Evolutionary conservation across 1,140 invertebrate genomes (phyloP), one percentile per base, ranked within the genome.

Genomic region (Campoletis sonorensis): DNA sequence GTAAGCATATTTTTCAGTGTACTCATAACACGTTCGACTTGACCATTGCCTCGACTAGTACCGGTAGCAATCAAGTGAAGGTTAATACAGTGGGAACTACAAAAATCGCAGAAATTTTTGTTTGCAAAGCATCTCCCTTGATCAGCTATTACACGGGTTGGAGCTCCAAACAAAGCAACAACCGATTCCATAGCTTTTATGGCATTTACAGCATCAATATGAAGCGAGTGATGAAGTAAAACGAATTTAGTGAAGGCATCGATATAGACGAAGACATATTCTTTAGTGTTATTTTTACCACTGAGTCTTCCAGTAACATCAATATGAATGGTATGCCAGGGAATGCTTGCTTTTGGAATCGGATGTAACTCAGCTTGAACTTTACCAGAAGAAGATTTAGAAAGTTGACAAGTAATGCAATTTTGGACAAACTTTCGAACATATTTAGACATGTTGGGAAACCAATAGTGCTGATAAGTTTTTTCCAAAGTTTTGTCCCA

Each of bases 41-140:
- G 79, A 21, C 79, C 82, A 72, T 83, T 83, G 16, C 79, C 72
- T 37, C 79, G 23, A 61, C 72, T 67, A 61, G 79, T 33, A n/a
- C 79, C 72, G 2, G 73, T 77, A 21, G 79, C 82, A 40, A 81
- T 81, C 21, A 81, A 49, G 61, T 81, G 75, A 16, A 81, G 30
- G 33, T 77, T n/a, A n/a, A 83, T 79, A 27, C 86, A 84, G 7
- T 84, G 54, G n/a, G 30, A 40, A 4, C 40, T n/a, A 45, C 87
- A 89, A 82, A 87, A 90, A 13, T 88, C 72, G 30, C 76, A 78
- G 81, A 89, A 90, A 11, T 85, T 84, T 75, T 81, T 79, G 58
- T 80, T 82, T 1, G 88, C 86, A 72, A 90, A 90, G 80, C 84
- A 86, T 49, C 88, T 67, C 11, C 86, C 88, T 73, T 88, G 85